phyloP scores from a whole-genome alignment of 2,113 vertebrate species.

The Eulemur macaco region DNA sequence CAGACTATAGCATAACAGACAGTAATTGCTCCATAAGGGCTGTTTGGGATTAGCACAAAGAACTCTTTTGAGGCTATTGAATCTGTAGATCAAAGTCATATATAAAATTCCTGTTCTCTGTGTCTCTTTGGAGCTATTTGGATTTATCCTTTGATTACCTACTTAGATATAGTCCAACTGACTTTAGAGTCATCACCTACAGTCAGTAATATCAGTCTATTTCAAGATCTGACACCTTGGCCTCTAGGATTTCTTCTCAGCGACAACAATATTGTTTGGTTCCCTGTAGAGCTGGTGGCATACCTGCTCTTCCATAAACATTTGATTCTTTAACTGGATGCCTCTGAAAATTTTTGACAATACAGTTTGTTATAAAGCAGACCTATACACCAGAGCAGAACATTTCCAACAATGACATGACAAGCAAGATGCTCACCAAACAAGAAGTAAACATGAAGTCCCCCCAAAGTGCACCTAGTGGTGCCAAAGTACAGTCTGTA shows the following conservation, averaged over 20 bases:
- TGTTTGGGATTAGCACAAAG: background rate
- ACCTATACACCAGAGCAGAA: background rate
- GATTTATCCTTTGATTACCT: conserved; percentile 39
- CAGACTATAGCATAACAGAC: background rate
- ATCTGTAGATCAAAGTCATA: conserved; percentile 8
- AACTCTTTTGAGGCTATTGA: conserved; percentile 12
- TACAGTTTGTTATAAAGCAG: background rate
- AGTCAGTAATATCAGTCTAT: background rate
- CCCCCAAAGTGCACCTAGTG: background rate
- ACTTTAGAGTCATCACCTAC: background rate
- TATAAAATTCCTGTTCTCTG: conserved; percentile 2
- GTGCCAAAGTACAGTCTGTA: background rate
- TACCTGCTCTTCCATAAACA: background rate
- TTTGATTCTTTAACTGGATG: background rate
- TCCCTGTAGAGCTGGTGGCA: background rate
- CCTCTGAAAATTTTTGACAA: background rate
- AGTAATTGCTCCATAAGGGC: background rate
- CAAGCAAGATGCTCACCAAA: background rate
- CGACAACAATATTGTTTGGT: background rate
- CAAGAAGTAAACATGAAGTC: background rate
- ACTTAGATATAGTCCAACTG: background rate
- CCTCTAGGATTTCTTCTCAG: background rate
- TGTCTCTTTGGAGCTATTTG: background rate
- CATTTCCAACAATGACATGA: background rate
- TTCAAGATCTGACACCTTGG: background rate